Evolutionary conservation across 2,888 invertebrate genomes (phyloP).

Genomic region (Oligia latruncula): DNA sequence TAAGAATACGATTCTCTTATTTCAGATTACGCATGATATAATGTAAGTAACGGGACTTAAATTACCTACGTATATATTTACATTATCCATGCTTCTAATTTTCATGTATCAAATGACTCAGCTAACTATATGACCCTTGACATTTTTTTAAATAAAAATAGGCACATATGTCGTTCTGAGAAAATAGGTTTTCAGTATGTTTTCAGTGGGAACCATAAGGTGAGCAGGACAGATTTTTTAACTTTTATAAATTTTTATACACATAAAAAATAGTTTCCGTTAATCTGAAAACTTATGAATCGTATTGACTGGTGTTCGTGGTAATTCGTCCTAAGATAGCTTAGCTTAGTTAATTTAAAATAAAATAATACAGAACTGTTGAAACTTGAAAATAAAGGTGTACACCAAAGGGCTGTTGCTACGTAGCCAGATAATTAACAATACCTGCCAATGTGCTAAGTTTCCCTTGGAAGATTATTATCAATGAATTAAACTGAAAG

Average conservation of each 20-base stretch:
- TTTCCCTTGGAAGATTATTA: background rate
- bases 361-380: background rate
- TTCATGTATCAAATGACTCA: slow-evolving; percentile 9
- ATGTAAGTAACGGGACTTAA: slow-evolving; percentile 2
- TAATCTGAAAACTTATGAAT: slow-evolving; percentile 23
- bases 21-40: background rate
- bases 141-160: background rate
- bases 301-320: background rate
- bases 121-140: background rate
- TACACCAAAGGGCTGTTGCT: background rate
- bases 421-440: no score
- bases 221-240: background rate
- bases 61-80: slow-evolving; percentile 8
- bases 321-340: background rate
- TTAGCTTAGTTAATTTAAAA: background rate
- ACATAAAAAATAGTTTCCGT: background rate
- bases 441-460: background rate
- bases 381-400: background rate
- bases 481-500: background rate
- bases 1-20: slow-evolving; percentile 2
- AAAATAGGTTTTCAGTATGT: background rate
- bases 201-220: background rate
- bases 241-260: background rate
- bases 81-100: slow-evolving; percentile 1
- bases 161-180: background rate